Evolutionary conservation across 2,113 vertebrate species (phyloP), one percentile per base, ranked within the genome.

Genomic region (Serinus canaria): DNA sequence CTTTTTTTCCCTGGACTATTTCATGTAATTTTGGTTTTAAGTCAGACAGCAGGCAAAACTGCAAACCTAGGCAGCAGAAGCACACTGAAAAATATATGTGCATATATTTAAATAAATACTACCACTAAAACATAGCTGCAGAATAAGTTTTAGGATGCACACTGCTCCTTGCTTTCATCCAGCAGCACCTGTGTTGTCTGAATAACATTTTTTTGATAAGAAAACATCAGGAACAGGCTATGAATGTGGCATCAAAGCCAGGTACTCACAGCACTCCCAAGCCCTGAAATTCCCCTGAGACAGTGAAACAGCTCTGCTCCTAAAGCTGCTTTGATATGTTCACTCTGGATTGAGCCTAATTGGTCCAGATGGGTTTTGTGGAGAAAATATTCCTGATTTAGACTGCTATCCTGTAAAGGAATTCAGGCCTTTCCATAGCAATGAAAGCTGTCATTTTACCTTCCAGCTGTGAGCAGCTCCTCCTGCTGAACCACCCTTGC

Each of bases 1-100:
- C 87, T 85, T 85, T 13, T 43, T 78, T 70, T 81, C 9, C 56
- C 13, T 47, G 25, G 89, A 77, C 49, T 52, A 28, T 6, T 72
- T 76, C 52, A 44, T 83, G 94, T 92, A 15, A 43, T 90, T 92
- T 78, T 64, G 15, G 25, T 89, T 91, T 95, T 83, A 96, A 95
- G 78, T 66, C 37, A 90, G n/a, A 44, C 14, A 84, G 8, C n/a
- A 23, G 11, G 24, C 8, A 87, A 43, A 88, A 58, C 4, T 83
- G 55, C 58, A 75, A 79, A 76, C 22, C 13, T 47, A 15, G 14
- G 24, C 10, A 44, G 11, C 11, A 74, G 20, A 92, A 88, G 77
- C 35, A 41, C 11, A 17, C 3, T 18, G 33, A 47, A 84, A 92
- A 82, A 83, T 27, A 22, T 6, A 50, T 23, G 15, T 44, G 15